Percentiles rank a stretch among this genome's conserved stretches.
phyloP scores from a whole-genome alignment of 2,113 vertebrate species.

The Hemiscyllium ocellatum region DNA sequence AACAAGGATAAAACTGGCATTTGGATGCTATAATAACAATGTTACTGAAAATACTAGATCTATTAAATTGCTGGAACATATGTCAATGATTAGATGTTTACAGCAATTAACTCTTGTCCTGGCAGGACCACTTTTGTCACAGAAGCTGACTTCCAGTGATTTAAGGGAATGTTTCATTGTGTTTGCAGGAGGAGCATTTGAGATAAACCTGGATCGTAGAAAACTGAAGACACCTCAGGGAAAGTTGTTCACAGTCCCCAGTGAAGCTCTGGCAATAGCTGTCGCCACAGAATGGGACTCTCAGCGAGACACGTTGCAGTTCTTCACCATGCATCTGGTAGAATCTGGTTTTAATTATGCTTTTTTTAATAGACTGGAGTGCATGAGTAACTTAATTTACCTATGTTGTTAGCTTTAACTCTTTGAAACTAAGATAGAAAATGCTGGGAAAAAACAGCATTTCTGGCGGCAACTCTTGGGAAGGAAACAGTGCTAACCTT shows the following conservation, averaged over 20 bases:
- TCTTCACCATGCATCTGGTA: constrained; percentile 94
- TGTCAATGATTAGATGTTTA: no score
- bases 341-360: neutral
- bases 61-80: neutral
- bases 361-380: neutral
- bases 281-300: constrained; percentile 92
- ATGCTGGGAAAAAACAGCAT: neutral
- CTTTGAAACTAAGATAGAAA: neutral
- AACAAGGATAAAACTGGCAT: neutral
- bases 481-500: neutral
- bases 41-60: neutral
- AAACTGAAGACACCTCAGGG: constrained; percentile 91
- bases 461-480: neutral
- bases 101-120: neutral
- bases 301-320: constrained; percentile 84
- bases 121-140: neutral
- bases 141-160: neutral
- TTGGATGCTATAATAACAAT: neutral
- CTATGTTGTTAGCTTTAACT: no score
- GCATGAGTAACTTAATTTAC: neutral
- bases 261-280: constrained; percentile 79
- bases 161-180: neutral
- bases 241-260: constrained; percentile 83
- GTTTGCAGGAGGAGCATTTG: constrained; percentile 72
- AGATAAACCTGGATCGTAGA: constrained; percentile 83